phyloP scores from a whole-genome alignment of 2,888 invertebrate genomes.

The Trissolcus brochymenae region DNA sequence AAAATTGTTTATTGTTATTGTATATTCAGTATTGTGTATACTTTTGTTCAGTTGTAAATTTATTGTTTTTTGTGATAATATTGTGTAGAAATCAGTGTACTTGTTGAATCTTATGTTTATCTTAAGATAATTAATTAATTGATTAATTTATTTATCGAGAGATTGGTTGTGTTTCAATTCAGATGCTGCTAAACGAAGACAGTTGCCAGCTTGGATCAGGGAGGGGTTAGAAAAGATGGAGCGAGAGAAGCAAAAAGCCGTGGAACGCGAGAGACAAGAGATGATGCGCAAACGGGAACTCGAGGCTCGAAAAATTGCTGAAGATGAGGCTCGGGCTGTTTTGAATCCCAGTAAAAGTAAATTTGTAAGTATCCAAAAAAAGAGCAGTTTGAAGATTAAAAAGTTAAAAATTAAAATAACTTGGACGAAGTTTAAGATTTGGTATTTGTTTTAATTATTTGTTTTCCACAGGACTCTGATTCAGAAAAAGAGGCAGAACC shows the following conservation, averaged over 20 bases:
- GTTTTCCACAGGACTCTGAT: constrained; percentile 73
- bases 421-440: background rate
- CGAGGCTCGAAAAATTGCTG: constrained; percentile 78
- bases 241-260: constrained; percentile 90
- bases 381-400: background rate
- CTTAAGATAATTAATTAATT: too few relatives aligned
- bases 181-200: constrained; percentile 91
- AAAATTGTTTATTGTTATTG: background rate
- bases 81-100: too few relatives aligned
- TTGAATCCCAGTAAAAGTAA: constrained; percentile 78
- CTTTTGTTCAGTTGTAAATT: too few relatives aligned
- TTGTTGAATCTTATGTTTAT: too few relatives aligned
- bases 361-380: constrained; percentile 77
- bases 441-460: background rate
- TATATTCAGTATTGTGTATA: too few relatives aligned
- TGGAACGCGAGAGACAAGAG: constrained; percentile 86
- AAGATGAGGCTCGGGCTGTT: constrained; percentile 77
- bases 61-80: too few relatives aligned
- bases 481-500: constrained; percentile 74
- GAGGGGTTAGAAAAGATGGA: constrained; percentile 99
- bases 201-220: constrained; percentile 98
- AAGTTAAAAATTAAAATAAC: background rate
- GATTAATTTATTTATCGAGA: background rate
- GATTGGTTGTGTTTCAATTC: background rate
- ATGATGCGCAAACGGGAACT: constrained; percentile 80